Base-by-base conservation (phyloP, 92 coral and sea anemone species). In the Epizoanthus stellaris region DNA sequence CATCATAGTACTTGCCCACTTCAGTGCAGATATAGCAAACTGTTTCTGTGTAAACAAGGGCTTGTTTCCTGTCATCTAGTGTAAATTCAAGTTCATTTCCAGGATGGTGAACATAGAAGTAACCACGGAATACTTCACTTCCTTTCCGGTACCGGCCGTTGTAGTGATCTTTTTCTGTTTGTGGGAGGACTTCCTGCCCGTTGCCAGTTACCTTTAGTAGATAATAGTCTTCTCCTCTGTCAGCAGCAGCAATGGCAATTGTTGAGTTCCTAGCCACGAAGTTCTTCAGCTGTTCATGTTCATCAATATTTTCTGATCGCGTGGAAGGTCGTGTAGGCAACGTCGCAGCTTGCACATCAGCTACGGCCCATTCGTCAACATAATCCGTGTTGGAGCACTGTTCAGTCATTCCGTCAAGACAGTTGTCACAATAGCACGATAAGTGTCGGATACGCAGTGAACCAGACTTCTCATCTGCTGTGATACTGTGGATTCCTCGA, bases 161-260 rank as follows among this genome's bases (percentile, higher is more conserved):
- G 16, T 74, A 53, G 43, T 62, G 61, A 74, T 53, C 80, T 79
- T 64, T 79, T 23, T 74, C 80, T 12, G 21, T 11, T 16, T 74
- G 64, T 25, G 23, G 49, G 14, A 74, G 58, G 20, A 74, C 45
- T 57, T 73, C 63, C 8, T 73, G n/a, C 12, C 79, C 79, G 10
- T 73, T 61, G 7, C 76, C 47, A 17, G 58, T 43, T 17, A 43
- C 79, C 38, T 86, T 47, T 14, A 76, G 85, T 17, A 86, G 72
- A 56, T 79, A 86, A 67, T 85, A 75, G 16, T 85, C 88, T 38
- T 72, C 88, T 25, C 88, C 88, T 45, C 82, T 74, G 71, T 85
- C 82, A 30, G 82, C 82, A 16, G 82, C 70, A 85, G 76, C 88
- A 9, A 85, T 75, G 36, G 88, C 88, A 42, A 85, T 72, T 39